These are phyloP conservation scores for Macrotus californicus DNA, from an alignment of 2,113 vertebrate genomes.

Conservation along the genomic window DNA sequence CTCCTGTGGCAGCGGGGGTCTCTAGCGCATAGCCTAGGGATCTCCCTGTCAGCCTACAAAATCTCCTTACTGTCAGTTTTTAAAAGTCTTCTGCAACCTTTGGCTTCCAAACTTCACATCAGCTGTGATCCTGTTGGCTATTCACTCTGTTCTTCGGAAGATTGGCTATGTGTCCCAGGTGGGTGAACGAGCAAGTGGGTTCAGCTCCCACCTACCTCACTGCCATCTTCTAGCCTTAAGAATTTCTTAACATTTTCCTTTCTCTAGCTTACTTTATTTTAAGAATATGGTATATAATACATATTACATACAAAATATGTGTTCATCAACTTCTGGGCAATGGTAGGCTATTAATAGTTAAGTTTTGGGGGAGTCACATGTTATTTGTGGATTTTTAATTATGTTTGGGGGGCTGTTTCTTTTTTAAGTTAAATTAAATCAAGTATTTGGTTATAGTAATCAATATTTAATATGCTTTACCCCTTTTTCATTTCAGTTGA, in stretches of 20 bases:
- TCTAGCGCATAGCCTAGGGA: no score
- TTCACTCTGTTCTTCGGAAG: no score
- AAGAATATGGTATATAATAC: background rate
- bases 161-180: no score
- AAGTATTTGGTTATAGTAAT: background rate
- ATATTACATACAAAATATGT: background rate
- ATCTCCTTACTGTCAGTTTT: no score
- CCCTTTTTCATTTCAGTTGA: background rate
- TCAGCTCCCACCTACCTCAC: no score
- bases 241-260: background rate
- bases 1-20: no score
- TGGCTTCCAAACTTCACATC: no score
- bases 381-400: background rate
- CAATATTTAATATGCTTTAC: background rate
- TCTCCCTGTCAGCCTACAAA: no score
- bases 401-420: background rate
- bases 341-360: background rate
- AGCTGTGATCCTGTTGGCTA: no score
- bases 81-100: no score
- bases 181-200: no score
- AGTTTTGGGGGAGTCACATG: background rate
- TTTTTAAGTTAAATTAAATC: background rate
- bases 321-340: background rate
- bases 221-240: background rate
- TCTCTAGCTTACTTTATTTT: background rate